phyloP scores from a whole-genome alignment of 92 coral and sea anemone genomes.

The Siderastrea radians region DNA sequence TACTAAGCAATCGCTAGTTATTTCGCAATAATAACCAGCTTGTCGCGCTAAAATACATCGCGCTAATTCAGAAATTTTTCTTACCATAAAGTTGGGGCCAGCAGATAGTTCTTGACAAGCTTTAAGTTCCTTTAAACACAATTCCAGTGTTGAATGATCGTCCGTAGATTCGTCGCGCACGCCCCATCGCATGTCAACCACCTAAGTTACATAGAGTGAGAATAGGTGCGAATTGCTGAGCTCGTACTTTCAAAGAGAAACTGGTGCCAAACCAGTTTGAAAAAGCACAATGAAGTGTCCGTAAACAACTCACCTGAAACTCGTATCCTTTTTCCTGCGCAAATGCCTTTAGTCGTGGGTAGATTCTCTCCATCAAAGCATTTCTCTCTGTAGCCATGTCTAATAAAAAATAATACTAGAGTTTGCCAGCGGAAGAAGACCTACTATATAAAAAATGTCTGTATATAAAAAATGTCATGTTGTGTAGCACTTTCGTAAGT shows the following conservation, averaged over 20 bases:
- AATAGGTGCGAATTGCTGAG: no score
- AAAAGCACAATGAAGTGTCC: neutral
- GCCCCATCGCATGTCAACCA: conserved; percentile 86
- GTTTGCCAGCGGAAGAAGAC: neutral
- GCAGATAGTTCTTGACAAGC: conserved; percentile 78
- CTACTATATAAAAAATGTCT: no score
- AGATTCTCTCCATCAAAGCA: conserved; percentile 75
- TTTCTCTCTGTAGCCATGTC: conserved; percentile 79
- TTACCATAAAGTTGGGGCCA: conserved; percentile 83
- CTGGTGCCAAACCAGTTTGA: neutral
- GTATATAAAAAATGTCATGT: no score
- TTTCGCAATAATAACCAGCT: neutral
- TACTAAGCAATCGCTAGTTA: no score
- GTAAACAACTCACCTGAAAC: conserved; percentile 55
- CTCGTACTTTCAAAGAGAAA: neutral
- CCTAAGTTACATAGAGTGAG: conserved; percentile 27
- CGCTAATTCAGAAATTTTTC: neutral
- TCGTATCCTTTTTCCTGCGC: conserved; percentile 79
- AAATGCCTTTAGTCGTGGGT: conserved; percentile 69
- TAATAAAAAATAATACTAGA: neutral
- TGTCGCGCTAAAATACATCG: neutral
- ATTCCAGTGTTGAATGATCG: conserved; percentile 76
- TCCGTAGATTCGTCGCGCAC: conserved; percentile 77
- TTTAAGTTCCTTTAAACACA: conserved; percentile 76
- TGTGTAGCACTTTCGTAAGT: no score